phyloP scores from a whole-genome alignment of 37 sponge, comb jelly and placozoan species.

The Sycon ciliatum region DNA sequence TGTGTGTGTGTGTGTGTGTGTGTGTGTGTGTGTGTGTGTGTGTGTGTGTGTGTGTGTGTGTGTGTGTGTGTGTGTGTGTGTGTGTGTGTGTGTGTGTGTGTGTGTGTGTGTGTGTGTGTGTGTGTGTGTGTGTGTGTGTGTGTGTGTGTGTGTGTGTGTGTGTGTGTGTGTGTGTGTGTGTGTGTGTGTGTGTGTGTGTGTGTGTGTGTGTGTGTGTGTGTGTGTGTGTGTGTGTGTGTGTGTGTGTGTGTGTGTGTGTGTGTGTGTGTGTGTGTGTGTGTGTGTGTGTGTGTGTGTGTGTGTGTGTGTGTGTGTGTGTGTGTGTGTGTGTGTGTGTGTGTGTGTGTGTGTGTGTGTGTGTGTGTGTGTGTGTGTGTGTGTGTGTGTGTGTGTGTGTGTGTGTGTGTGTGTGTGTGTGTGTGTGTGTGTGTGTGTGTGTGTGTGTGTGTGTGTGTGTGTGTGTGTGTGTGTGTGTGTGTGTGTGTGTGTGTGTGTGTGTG shows the following conservation, averaged over 20 bases:
- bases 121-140: neutral
- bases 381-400: neutral
- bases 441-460: too few species aligned
- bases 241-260: neutral
- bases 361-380: neutral
- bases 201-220: constrained; percentile 5
- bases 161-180: neutral
- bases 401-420: neutral
- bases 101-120: neutral
- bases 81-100: constrained; percentile 5
- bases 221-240: constrained; percentile 5
- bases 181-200: neutral
- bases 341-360: neutral
- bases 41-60: neutral
- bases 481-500: too few species aligned
- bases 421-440: too few species aligned
- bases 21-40: neutral
- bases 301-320: neutral
- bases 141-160: constrained; percentile 1
- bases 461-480: too few species aligned
- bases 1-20: neutral
- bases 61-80: neutral
- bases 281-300: neutral
- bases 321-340: neutral
- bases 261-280: constrained; percentile 5